phyloP scores from a whole-genome alignment of 2,797 vertebrate genomes.

The Bradypodion ventrale region DNA sequence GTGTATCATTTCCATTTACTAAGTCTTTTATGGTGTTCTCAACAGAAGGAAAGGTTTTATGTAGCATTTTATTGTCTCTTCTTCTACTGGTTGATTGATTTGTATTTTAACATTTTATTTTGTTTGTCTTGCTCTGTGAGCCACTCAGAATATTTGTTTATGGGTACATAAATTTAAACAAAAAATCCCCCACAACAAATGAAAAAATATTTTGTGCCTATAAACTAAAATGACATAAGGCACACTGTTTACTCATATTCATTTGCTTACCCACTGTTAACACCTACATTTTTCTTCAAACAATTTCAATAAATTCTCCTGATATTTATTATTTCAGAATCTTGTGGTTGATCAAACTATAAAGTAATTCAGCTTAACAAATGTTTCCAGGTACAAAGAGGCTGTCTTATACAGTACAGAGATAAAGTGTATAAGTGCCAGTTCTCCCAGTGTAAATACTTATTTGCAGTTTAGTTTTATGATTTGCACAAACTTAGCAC shows the following conservation, averaged over 20 bases:
- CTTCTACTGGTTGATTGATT: not conserved
- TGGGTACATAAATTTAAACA: not conserved
- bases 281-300: not conserved
- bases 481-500: not conserved
- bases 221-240: not conserved
- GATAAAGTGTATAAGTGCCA: not conserved
- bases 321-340: conserved; percentile 3
- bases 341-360: conserved; percentile 3
- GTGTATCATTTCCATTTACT: not conserved
- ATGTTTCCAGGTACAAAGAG: not conserved
- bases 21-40: not conserved
- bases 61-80: not conserved
- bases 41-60: not conserved
- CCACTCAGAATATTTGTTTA: not conserved
- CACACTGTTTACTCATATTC: not conserved
- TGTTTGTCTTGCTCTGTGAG: not conserved
- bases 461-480: not conserved
- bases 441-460: not conserved
- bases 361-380: not conserved
- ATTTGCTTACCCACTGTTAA: not conserved
- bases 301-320: not conserved
- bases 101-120: not conserved
- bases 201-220: not conserved
- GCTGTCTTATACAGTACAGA: not conserved
- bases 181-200: not conserved